Percentiles rank a stretch among this genome's conserved stretches.
These are phyloP conservation scores for Clangula hyemalis DNA, from an alignment of 2,797 vertebrate genomes.

Conservation along the genomic window DNA sequence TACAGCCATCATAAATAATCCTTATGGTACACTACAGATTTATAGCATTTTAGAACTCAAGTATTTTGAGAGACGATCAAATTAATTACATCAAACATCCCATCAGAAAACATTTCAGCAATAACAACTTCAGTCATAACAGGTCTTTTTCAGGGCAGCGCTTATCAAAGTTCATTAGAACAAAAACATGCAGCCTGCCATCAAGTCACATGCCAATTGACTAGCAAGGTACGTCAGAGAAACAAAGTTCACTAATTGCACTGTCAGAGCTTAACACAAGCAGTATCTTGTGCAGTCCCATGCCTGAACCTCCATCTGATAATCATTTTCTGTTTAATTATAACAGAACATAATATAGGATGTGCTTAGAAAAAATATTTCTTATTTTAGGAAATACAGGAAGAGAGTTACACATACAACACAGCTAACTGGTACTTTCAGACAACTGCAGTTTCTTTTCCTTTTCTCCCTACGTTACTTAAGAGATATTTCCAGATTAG, in stretches of 20 bases:
- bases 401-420: neutral
- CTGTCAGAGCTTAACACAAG: neutral
- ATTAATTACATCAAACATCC: neutral
- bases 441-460: neutral
- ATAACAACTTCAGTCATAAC: neutral
- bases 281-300: neutral
- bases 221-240: neutral
- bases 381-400: neutral
- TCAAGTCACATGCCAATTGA: fast-evolving
- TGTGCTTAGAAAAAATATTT: neutral
- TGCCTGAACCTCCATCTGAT: neutral
- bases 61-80: neutral
- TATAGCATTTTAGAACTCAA: neutral
- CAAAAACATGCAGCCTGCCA: neutral
- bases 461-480: neutral
- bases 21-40: neutral
- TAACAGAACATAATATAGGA: neutral
- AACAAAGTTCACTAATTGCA: neutral
- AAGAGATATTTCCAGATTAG: neutral
- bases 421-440: neutral
- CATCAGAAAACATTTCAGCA: neutral
- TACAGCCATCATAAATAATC: neutral
- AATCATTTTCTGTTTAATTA: neutral
- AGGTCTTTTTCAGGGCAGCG: neutral
- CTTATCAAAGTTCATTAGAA: neutral